A percentile compares a stretch with the other conserved stretches of the same genome.
Evolutionary conservation across 2,113 vertebrate species (phyloP).

Genomic region (Cynopterus brachyotis): DNA sequence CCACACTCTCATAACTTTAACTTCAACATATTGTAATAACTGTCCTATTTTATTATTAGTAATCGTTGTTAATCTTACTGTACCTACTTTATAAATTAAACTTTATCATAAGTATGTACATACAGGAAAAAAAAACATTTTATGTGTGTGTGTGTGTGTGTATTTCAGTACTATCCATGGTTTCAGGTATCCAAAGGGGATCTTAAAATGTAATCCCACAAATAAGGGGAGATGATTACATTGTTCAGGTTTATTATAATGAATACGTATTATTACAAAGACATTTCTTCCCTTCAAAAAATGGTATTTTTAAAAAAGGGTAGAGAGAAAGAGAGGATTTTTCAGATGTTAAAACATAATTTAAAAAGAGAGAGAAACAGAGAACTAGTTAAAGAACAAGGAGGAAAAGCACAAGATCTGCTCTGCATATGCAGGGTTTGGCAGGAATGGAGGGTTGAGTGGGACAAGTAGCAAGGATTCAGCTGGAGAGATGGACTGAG

Average conservation of each 20-base stretch:
- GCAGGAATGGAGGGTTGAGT: background rate
- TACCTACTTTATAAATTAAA: background rate
- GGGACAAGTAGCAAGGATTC: background rate
- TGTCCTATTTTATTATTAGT: background rate
- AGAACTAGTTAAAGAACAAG: background rate
- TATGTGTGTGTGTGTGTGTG: no score
- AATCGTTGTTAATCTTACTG: background rate
- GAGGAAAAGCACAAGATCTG: background rate
- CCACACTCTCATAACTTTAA: background rate
- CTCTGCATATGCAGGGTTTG: background rate
- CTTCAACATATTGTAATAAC: background rate
- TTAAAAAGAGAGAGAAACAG: background rate
- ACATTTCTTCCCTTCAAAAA: background rate
- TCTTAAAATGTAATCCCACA: background rate
- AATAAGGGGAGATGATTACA: background rate
- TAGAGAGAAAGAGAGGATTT: background rate
- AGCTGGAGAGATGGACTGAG: background rate
- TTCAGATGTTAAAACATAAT: background rate
- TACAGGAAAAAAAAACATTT: background rate
- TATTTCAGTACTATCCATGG: background rate
- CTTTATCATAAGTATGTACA: background rate
- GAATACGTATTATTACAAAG: constrained; percentile 12
- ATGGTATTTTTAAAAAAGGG: background rate
- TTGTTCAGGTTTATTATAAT: constrained; percentile 8
- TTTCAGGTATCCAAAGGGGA: background rate